phyloP scores from a whole-genome alignment of 2,797 vertebrate species.

The Malurus splendens region DNA sequence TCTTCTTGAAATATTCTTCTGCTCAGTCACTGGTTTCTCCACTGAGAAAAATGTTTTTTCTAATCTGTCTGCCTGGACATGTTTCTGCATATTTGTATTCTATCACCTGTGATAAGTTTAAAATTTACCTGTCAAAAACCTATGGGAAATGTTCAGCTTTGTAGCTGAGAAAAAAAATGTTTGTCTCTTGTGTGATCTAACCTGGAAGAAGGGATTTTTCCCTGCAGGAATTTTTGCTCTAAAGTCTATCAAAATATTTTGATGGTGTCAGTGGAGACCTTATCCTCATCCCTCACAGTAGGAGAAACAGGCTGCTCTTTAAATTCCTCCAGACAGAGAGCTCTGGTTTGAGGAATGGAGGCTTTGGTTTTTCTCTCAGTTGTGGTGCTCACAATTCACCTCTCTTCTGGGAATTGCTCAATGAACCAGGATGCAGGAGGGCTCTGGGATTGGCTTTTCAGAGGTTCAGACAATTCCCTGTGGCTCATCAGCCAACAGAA shows the following conservation, averaged over 20 bases:
- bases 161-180: not conserved
- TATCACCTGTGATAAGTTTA: not conserved
- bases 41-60: fast-evolving
- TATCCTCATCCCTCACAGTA: not conserved
- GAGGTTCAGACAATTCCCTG: not conserved
- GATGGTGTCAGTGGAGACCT: not conserved
- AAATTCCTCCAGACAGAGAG: not conserved
- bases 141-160: not conserved
- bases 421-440: not conserved
- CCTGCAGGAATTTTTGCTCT: not conserved
- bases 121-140: not conserved
- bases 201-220: not conserved
- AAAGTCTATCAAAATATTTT: not conserved
- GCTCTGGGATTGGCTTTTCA: not conserved
- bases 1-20: not conserved
- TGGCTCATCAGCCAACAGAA: not conserved
- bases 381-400: not conserved
- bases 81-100: not conserved
- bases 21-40: not conserved
- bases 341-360: not conserved
- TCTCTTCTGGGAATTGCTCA: not conserved
- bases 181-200: not conserved
- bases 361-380: fast-evolving
- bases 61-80: not conserved
- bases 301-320: not conserved